These are phyloP conservation scores for Ailuropoda melanoleuca DNA, from an alignment of 2,113 vertebrate genomes.

Conservation along the genomic window DNA sequence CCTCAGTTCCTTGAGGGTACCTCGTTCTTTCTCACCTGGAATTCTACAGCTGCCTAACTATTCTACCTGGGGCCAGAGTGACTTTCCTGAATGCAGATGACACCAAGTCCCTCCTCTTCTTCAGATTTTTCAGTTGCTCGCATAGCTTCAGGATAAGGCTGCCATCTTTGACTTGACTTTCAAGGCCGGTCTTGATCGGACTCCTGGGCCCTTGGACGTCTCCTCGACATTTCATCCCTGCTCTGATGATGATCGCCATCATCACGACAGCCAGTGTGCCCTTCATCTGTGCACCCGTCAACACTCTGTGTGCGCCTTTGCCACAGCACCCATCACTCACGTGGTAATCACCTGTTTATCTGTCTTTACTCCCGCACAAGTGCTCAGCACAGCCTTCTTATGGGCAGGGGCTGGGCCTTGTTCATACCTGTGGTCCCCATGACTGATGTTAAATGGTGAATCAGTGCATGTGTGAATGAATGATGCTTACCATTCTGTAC, in stretches of 20 bases:
- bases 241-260: background rate
- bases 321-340: background rate
- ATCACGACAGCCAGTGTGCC: too few relatives aligned
- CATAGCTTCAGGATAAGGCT: background rate
- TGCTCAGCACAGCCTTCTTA: background rate
- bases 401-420: too few relatives aligned
- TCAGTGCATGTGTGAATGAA: background rate
- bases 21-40: background rate
- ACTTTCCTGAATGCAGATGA: background rate
- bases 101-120: background rate
- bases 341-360: background rate
- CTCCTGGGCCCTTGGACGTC: background rate
- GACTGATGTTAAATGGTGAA: background rate
- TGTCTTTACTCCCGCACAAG: background rate
- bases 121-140: background rate
- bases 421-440: background rate
- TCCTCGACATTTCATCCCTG: background rate
- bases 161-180: background rate
- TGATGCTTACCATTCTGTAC: background rate
- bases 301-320: background rate
- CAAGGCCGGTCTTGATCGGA: background rate
- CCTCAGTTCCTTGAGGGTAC: background rate
- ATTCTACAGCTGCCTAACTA: background rate
- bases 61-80: background rate
- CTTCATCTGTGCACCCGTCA: background rate